Conservation (phyloP, 2,113 vertebrate genomes). For the Oncorhynchus gorbuscha region DNA sequence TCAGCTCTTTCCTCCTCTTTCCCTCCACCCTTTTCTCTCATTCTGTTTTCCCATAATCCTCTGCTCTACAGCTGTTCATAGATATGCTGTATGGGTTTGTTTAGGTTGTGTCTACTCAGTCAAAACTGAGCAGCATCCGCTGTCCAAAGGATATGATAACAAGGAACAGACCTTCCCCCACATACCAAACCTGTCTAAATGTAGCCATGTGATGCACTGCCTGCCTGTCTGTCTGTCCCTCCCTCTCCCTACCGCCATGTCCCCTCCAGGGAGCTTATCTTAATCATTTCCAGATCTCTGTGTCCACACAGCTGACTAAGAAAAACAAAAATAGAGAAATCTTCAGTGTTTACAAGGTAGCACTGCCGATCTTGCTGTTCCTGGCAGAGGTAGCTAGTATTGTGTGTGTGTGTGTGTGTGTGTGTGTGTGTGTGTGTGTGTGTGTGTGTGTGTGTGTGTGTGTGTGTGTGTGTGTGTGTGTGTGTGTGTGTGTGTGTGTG, state of each 20-base stretch:
- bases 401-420: background rate
- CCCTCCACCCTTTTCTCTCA: too few relatives aligned
- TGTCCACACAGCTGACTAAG: background rate
- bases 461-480: too few relatives aligned
- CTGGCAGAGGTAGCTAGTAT: background rate
- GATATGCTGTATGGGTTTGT: too few relatives aligned
- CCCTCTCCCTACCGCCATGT: background rate
- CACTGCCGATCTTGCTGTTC: background rate
- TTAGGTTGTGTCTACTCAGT: background rate
- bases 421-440: too few relatives aligned
- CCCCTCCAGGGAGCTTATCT: background rate
- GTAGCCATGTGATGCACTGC: background rate
- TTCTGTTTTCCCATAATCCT: too few relatives aligned
- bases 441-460: background rate
- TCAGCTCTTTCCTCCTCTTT: too few relatives aligned
- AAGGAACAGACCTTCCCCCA: background rate
- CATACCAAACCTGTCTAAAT: background rate
- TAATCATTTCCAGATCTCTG: constrained; percentile 9
- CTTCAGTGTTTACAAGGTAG: background rate
- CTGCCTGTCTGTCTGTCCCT: background rate
- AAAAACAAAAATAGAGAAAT: background rate
- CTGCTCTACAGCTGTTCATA: too few relatives aligned
- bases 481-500: background rate
- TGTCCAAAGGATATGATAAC: background rate
- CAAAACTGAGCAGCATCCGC: background rate